A percentile compares a stretch with the other conserved stretches of the same genome.
Conservation (phyloP, 2,888 invertebrate species). For the Frankliniella intonsa region DNA sequence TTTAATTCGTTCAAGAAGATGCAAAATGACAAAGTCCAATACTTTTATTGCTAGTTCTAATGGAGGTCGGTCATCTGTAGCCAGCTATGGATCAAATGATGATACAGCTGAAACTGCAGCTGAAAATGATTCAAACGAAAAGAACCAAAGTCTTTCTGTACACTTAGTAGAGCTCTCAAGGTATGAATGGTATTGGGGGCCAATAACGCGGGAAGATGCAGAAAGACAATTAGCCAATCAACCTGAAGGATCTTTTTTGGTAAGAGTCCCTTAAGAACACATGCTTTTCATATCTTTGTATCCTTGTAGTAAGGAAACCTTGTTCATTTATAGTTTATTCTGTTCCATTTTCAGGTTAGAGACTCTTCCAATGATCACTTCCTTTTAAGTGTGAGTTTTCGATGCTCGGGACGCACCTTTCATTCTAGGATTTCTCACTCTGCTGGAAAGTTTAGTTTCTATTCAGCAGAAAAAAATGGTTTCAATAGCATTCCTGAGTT, state of each 20-base stretch:
- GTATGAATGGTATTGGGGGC: slow-evolving; percentile 74
- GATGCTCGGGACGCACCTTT: slow-evolving; percentile 62
- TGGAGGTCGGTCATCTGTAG: neutral
- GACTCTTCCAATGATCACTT: slow-evolving; percentile 68
- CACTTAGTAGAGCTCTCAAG: slow-evolving; percentile 31
- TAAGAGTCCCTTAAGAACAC: slow-evolving; percentile 42
- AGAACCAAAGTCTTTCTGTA: neutral
- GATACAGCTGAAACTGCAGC: neutral
- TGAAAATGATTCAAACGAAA: neutral
- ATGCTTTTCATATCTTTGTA: neutral
- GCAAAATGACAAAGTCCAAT: neutral
- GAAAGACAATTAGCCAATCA: slow-evolving; percentile 63
- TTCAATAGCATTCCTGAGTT: slow-evolving; percentile 63
- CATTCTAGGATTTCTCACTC: slow-evolving; percentile 71
- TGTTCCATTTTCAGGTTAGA: slow-evolving; percentile 43
- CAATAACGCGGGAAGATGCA: slow-evolving; percentile 65
- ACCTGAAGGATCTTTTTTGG: slow-evolving; percentile 71
- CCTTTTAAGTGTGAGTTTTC: slow-evolving; percentile 69
- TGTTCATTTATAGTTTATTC: neutral
- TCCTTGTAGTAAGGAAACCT: no score
- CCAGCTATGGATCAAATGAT: neutral
- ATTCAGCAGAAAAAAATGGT: slow-evolving; percentile 48
- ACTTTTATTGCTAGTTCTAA: neutral
- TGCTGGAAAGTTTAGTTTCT: slow-evolving; percentile 58
- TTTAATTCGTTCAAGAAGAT: neutral